Percentiles rank a stretch among this genome's conserved stretches.
These are phyloP conservation scores for Cylas formicarius DNA, from an alignment of 1,140 invertebrate species.

Conservation along the genomic window DNA sequence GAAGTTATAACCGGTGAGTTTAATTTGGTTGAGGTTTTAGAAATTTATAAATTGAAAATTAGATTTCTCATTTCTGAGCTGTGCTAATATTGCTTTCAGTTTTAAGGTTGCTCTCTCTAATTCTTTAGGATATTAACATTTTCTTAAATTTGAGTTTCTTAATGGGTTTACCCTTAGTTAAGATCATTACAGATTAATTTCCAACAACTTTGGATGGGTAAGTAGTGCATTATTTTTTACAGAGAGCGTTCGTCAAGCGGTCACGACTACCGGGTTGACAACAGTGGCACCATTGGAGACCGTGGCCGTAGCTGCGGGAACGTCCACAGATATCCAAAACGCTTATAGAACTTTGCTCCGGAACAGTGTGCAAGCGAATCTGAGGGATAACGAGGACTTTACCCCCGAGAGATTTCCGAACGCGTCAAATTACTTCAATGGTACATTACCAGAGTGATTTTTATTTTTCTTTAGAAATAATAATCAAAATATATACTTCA, in stretches of 20 bases:
- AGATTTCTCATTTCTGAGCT: too few relatives aligned
- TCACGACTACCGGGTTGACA: slow-evolving; percentile 44
- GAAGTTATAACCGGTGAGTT: slow-evolving; percentile 39
- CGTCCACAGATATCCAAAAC: slow-evolving; percentile 41
- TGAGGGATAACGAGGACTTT: slow-evolving; percentile 46
- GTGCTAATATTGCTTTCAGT: too few relatives aligned
- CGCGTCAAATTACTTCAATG: slow-evolving; percentile 43
- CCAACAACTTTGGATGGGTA: not conserved
- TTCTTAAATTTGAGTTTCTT: too few relatives aligned
- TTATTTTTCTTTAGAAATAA: slow-evolving; percentile 1
- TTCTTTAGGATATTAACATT: too few relatives aligned
- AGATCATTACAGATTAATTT: not conserved
- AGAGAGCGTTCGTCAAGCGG: slow-evolving; percentile 49
- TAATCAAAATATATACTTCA: slow-evolving; percentile 3
- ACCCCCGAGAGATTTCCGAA: slow-evolving; percentile 47
- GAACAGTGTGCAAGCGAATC: slow-evolving; percentile 38
- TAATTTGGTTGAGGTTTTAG: not conserved
- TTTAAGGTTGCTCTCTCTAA: too few relatives aligned
- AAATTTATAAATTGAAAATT: too few relatives aligned
- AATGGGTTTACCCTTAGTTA: too few relatives aligned
- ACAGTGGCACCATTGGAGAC: slow-evolving; percentile 44
- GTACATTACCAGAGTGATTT: slow-evolving; percentile 11
- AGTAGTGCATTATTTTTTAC: slow-evolving; percentile 11
- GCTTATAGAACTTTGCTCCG: slow-evolving; percentile 45
- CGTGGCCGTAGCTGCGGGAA: slow-evolving; percentile 38